phyloP scores from a whole-genome alignment of 2,888 invertebrate species.

The Ichneumoninae sp. region DNA sequence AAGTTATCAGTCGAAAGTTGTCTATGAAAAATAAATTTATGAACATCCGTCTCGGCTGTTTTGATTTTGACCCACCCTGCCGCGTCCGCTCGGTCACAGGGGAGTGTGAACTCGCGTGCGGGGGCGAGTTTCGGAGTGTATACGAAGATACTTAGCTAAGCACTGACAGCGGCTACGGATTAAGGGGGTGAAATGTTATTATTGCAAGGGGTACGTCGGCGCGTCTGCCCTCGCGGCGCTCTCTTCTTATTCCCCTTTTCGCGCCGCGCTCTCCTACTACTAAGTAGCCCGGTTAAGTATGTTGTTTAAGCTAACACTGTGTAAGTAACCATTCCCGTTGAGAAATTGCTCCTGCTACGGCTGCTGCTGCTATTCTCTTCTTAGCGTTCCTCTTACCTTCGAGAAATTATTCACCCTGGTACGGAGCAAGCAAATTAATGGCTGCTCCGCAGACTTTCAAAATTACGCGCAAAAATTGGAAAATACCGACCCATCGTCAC shows the following conservation, averaged over 20 bases:
- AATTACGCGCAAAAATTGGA: not conserved
- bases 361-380: conserved; percentile 49
- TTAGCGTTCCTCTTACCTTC: conserved; percentile 9
- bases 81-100: not conserved
- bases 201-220: conserved; percentile 82
- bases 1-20: conserved; percentile 27
- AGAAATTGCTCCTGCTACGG: conserved; percentile 58
- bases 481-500: not conserved
- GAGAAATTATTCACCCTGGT: conserved; percentile 5
- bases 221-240: conserved; percentile 66
- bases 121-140: conserved; percentile 54
- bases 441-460: not conserved
- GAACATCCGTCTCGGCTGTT: conserved; percentile 28
- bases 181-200: conserved; percentile 84
- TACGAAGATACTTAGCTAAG: conserved; percentile 81
- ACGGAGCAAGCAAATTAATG: not conserved
- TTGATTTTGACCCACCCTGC: conserved; percentile 37
- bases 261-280: conserved; percentile 73
- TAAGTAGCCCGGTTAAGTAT: conserved; percentile 84
- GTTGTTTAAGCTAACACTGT: conserved; percentile 84
- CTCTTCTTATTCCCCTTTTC: conserved; percentile 40
- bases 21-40: conserved; percentile 40
- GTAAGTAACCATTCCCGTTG: conserved; percentile 81
- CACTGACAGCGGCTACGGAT: conserved; percentile 81
- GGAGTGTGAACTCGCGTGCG: conserved; percentile 42